Evolutionary conservation across 2,113 vertebrate genomes (phyloP), one percentile per base, ranked within the genome.

Genomic region (Anser brachyrhynchus): DNA sequence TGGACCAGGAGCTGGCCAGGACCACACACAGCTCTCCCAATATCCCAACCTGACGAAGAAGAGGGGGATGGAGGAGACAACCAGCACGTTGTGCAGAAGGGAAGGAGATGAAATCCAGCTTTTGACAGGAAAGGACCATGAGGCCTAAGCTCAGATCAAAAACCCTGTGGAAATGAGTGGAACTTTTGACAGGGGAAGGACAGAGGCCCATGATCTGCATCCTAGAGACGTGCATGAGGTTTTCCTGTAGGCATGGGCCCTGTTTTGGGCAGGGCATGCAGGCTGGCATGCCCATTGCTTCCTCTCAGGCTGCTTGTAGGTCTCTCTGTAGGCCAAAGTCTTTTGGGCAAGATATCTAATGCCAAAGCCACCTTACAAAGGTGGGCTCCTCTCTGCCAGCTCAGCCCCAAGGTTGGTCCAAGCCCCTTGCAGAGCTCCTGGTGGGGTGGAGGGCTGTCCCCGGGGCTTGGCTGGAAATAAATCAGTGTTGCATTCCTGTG

Each of bases 21-120:
- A 96, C 94, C 94, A 96, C 94, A 96, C 90, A 95, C 96, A 94
- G 82, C 7, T 80, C 75, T 80, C 85, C 78, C 83, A 83, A 86
- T 66, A 90, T 65, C 59, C 90, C 65, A 88, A 43, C 11, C 55
- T 86, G 52, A 85, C 5, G 90, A 92, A 67, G 41, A 83, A 92
- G 90, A 62, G 12, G 26, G 29, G 37, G 19, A 88, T 92, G 79
- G 72, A 93, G 51, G 67, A 93, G 87, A 74, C 90, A 96, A 88
- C 33, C 13, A 87, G 69, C 22, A 61, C 22, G 49, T 29, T 90
- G 71, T 86, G 43, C 44, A 85, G 84, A 91, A 93, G 76, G 39
- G 35, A 87, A 70, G 28, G 64, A 83, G 85, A 15, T 59, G 37
- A 92, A 94, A 93, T 57, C 11, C 85, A 88, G 25, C 15, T 74